Evolutionary conservation across 2,113 vertebrate species (phyloP).

Genomic region (Chionodraco myersi): DNA sequence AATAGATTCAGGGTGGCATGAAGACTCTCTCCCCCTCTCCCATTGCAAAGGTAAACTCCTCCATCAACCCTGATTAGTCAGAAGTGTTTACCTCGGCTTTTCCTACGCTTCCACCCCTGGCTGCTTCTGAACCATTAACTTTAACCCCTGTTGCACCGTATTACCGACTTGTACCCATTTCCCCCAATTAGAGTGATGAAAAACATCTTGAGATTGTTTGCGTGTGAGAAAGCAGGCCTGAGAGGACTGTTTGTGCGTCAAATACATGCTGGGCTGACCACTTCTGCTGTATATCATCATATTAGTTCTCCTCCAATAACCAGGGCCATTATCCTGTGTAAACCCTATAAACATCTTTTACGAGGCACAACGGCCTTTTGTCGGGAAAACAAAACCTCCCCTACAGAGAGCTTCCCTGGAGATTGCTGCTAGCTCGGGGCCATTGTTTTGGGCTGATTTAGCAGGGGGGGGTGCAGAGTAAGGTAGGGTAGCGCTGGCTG

Average conservation of each 20-base stretch:
- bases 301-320: conserved; percentile 54
- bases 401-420: conserved; percentile 53
- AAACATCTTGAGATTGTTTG: conserved; percentile 27
- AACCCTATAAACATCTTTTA: conserved; percentile 71
- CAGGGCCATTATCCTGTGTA: conserved; percentile 68
- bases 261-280: conserved; percentile 25
- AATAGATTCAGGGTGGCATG: conserved; percentile 40
- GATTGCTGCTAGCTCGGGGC: conserved; percentile 49
- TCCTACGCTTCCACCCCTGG: conserved; percentile 41
- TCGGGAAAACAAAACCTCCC: conserved; percentile 66
- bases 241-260: conserved; percentile 27
- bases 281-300: conserved; percentile 38
- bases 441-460: conserved; percentile 71
- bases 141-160: conserved; percentile 37
- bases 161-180: conserved; percentile 34
- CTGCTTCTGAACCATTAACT: conserved; percentile 50
- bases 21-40: conserved; percentile 10
- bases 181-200: conserved; percentile 51
- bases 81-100: conserved; percentile 53
- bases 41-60: conserved; percentile 61
- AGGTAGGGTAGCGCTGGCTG: conserved; percentile 48
- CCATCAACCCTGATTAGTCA: conserved; percentile 68
- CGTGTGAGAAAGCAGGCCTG: conserved; percentile 15
- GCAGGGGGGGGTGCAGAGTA: conserved; percentile 30
- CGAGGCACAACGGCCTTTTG: conserved; percentile 67